These are phyloP conservation scores for Chiloscyllium punctatum DNA, from an alignment of 2,797 vertebrate genomes.

Conservation along the genomic window DNA sequence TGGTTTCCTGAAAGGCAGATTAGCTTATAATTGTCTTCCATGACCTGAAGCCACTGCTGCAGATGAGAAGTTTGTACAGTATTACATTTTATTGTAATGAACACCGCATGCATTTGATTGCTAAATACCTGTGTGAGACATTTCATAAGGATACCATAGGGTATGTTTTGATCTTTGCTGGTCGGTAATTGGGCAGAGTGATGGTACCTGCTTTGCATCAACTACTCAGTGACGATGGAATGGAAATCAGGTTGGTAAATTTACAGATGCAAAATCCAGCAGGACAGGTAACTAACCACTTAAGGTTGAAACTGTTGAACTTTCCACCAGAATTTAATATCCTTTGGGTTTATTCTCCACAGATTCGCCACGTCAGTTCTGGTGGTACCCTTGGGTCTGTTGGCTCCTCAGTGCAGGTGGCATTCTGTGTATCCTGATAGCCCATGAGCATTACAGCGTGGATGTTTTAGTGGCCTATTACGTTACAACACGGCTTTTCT, in stretches of 20 bases:
- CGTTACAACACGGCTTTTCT: slow-evolving; percentile 94
- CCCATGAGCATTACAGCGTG: slow-evolving; percentile 92
- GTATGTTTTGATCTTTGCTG: neutral
- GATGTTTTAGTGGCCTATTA: slow-evolving; percentile 93
- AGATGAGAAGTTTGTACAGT: neutral
- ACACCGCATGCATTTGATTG: neutral
- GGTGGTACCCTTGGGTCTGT: slow-evolving; percentile 95
- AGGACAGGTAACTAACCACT: neutral
- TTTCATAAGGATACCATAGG: neutral
- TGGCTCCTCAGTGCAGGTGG: slow-evolving; percentile 89
- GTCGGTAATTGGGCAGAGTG: neutral
- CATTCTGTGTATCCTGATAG: slow-evolving; percentile 86
- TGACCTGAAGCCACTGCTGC: neutral
- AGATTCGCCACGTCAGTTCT: slow-evolving; percentile 93
- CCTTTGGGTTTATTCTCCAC: neutral
- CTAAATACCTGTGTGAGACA: neutral
- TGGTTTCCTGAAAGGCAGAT: neutral
- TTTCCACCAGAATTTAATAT: neutral
- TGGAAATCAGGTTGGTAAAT: neutral
- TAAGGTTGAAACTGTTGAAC: neutral
- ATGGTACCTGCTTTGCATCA: neutral
- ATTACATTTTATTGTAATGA: neutral
- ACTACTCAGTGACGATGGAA: neutral
- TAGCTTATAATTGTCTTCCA: neutral
- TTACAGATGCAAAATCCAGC: neutral